Conservation (phyloP, 1,140 invertebrate genomes). For the Brachystomella parvula region DNA sequence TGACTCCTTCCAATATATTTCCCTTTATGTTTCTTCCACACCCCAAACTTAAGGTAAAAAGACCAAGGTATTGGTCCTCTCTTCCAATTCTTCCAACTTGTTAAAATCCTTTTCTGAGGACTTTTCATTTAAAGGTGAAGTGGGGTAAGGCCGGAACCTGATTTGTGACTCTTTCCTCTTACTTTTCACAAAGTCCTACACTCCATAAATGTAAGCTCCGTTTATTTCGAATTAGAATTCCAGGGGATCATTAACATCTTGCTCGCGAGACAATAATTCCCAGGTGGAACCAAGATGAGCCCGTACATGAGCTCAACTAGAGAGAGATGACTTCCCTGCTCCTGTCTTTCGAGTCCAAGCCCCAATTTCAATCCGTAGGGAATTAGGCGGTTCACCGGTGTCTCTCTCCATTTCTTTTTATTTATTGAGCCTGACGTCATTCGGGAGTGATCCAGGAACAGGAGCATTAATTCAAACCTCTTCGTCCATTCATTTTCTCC, state of each 20-base stretch:
- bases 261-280: background rate
- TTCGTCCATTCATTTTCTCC: background rate
- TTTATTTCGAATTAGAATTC: background rate
- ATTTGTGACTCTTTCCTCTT: background rate
- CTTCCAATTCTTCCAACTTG: conserved; percentile 1
- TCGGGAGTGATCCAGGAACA: background rate
- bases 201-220: background rate
- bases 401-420: background rate
- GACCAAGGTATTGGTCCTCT: background rate
- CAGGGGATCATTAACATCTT: background rate
- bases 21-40: background rate
- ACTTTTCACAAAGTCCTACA: background rate
- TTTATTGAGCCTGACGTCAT: background rate
- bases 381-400: no score
- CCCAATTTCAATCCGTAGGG: no score
- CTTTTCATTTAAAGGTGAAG: background rate
- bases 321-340: no score
- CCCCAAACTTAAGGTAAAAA: conserved; percentile 5
- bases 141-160: background rate
- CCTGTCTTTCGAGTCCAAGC: no score
- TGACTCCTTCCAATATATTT: conserved; percentile 2
- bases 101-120: background rate
- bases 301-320: no score
- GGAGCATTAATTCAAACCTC: background rate
- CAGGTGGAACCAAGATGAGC: background rate